Evolutionary conservation across 1,140 invertebrate genomes (phyloP), one percentile per base, ranked within the genome.

Genomic region (Bombus vancouverensis): DNA sequence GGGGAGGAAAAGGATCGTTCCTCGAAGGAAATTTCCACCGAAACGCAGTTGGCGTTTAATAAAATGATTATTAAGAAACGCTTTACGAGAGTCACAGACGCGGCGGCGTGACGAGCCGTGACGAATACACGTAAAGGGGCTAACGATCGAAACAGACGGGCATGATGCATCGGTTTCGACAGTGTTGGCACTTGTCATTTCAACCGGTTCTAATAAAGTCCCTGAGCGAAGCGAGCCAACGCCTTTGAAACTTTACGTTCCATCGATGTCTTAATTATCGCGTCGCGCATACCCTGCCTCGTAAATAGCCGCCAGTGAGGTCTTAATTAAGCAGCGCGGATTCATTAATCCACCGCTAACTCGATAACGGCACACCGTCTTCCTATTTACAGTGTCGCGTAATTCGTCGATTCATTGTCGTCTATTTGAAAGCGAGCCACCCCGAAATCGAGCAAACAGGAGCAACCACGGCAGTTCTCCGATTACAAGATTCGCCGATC

Each of bases 231-330:
- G 44, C 74, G 8, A 76, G 74, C 34, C 74, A 77, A 39, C 74
- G 18, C 74, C 28, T 68, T 34, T 47, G 32, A n/a, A 81, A 59
- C 47, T 73, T 74, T 39, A 65, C 80, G 44, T 81, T 34, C 25
- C 71, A 12, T 42, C 75, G 80, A 81, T 70, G 47, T 81, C 68
- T 81, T 72, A 81, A 81, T 81, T 59, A 74, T 18, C 47, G 37
- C 37, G 25, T 62, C 53, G 75, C 28, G 80, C 77, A 37, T 59
- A 59, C 25, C 42, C 25, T 10, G 13, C 15, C 59, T 53, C 44
- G 78, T 70, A 47, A 53, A 80, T 68, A 59, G 57, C 37, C 57
- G 37, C 9, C 37, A 13, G 57, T 13, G 57, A 78, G 47, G 28
- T 42, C 59, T 65, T 78, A 78, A 78, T 78, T 78, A 78, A 78